Percentiles rank a stretch among this genome's conserved stretches.
Evolutionary conservation across 2,797 vertebrate genomes (phyloP).

Genomic region (Parauchenoglanis ngamensis): DNA sequence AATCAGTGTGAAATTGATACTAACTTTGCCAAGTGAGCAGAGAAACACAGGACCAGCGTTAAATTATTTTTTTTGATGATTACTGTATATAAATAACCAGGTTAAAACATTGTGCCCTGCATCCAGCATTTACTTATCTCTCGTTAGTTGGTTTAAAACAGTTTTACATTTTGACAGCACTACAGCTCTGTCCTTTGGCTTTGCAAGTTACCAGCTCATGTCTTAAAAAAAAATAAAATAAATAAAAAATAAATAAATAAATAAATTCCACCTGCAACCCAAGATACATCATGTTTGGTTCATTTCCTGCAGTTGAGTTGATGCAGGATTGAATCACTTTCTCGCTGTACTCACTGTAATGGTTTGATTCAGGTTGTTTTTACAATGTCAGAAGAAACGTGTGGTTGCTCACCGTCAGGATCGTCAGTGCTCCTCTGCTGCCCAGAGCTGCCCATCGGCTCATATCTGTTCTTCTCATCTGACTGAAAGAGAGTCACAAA

Average conservation of each 20-base stretch:
- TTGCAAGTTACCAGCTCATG: background rate
- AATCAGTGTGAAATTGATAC: background rate
- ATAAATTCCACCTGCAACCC: background rate
- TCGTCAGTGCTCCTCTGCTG: conserved; percentile 66
- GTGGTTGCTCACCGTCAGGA: conserved; percentile 67
- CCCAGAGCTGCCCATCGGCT: conserved; percentile 68
- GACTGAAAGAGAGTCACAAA: conserved; percentile 60
- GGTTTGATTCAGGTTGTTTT: background rate
- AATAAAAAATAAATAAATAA: too few species aligned
- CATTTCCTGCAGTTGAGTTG: background rate
- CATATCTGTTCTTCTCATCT: conserved; percentile 72
- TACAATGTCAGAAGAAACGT: background rate
- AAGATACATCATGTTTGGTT: background rate
- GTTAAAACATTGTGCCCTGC: background rate
- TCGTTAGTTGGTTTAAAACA: background rate
- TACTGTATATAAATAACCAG: background rate
- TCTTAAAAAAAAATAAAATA: background rate
- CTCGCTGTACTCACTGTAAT: background rate
- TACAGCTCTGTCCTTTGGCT: background rate
- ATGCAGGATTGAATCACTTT: background rate
- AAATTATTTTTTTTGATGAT: background rate
- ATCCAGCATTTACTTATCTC: background rate
- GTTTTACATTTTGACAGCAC: background rate
- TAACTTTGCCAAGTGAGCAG: background rate
- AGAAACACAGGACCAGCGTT: background rate